Conservation (phyloP, 2,888 invertebrate genomes). For the Spicauda simplicius region DNA sequence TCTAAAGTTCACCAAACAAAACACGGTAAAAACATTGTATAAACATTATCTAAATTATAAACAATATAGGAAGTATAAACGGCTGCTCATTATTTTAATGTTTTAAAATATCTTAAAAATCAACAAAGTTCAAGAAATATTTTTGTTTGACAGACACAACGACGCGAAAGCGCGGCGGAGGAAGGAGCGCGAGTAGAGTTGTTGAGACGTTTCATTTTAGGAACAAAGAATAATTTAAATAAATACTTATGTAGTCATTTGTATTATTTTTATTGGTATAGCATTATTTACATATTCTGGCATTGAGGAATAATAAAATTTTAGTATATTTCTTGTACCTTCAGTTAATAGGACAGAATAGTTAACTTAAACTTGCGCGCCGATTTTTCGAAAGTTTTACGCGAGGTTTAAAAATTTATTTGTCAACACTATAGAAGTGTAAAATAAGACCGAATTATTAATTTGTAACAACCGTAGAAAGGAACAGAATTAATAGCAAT, state of each 20-base stretch:
- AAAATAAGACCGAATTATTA: no score
- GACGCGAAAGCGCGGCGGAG: conserved; percentile 60
- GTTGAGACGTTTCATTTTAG: conserved; percentile 60
- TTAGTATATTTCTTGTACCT: neutral
- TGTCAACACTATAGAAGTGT: no score
- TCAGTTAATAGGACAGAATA: neutral
- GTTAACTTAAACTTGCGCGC: conserved; percentile 11
- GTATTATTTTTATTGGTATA: neutral
- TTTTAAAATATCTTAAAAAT: conserved; percentile 55
- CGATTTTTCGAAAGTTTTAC: conserved; percentile 11
- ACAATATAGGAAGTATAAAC: conserved; percentile 46
- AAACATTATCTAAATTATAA: conserved; percentile 21
- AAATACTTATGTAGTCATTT: neutral
- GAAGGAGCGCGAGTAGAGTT: conserved; percentile 46
- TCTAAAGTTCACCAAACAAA: conserved; percentile 48
- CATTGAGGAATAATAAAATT: neutral
- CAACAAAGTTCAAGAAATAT: conserved; percentile 57
- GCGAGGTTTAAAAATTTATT: neutral
- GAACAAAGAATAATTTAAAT: conserved; percentile 18
- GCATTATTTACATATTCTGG: neutral
- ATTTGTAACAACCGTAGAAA: neutral
- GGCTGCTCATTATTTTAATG: conserved; percentile 58
- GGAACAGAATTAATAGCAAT: neutral
- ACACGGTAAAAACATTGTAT: conserved; percentile 41
- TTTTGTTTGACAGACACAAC: conserved; percentile 69